phyloP scores from a whole-genome alignment of 2,888 invertebrate species.

The Lasioglossum leucozonium region DNA sequence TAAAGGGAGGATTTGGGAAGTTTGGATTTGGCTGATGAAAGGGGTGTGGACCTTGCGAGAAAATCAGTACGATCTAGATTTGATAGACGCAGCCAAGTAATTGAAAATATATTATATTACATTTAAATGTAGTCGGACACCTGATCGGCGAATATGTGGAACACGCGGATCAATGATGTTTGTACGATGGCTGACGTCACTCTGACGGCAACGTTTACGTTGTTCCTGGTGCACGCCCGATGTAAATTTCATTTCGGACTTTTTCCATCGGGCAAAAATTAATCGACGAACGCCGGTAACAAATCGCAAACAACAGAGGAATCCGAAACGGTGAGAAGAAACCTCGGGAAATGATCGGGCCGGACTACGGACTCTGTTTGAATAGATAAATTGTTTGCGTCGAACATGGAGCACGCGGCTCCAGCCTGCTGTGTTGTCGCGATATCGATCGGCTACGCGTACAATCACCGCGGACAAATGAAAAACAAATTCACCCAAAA shows the following conservation, averaged over 20 bases:
- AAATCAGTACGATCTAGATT: not conserved
- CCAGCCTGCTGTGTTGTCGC: not conserved
- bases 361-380: slow-evolving; percentile 15
- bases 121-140: not conserved
- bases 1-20: too few relatives aligned
- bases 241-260: slow-evolving; percentile 8
- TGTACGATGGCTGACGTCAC: not conserved
- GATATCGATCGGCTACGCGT: slow-evolving; percentile 15
- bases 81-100: not conserved
- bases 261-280: slow-evolving; percentile 6
- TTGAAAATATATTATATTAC: not conserved
- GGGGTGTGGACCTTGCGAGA: too few relatives aligned
- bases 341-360: slow-evolving; percentile 21
- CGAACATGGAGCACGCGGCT: not conserved
- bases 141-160: not conserved
- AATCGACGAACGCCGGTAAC: slow-evolving; percentile 10
- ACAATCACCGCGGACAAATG: slow-evolving; percentile 28
- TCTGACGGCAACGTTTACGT: not conserved
- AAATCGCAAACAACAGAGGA: slow-evolving; percentile 13
- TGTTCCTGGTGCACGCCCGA: not conserved
- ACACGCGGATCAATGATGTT: not conserved
- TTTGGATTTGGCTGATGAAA: not conserved
- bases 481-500: slow-evolving; percentile 33
- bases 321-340: slow-evolving; percentile 3
- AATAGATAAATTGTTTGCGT: slow-evolving; percentile 22